A percentile compares a stretch with the other conserved stretches of the same genome.
These are phyloP conservation scores for Subacronicta megacephala DNA, from an alignment of 2,888 invertebrate species.

Conservation along the genomic window DNA sequence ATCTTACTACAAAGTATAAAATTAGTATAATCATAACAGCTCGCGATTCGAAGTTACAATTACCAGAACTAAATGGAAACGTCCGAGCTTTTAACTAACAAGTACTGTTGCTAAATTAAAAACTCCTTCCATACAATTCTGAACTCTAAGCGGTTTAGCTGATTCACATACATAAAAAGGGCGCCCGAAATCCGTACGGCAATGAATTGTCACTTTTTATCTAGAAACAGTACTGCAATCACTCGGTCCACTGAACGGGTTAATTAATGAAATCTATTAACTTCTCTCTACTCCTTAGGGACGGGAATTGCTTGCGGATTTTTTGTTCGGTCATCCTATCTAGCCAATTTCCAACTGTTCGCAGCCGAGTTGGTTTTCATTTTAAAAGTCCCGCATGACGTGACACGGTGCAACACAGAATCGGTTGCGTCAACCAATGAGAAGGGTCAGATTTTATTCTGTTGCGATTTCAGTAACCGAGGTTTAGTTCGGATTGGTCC, in stretches of 20 bases:
- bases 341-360: conserved; percentile 71
- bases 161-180: conserved; percentile 69
- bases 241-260: conserved; percentile 88
- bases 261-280: conserved; percentile 90
- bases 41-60: neutral
- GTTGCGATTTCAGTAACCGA: conserved; percentile 49
- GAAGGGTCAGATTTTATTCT: conserved; percentile 52
- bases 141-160: conserved; percentile 65
- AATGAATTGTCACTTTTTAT: conserved; percentile 83
- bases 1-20: too few relatives aligned
- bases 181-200: conserved; percentile 72
- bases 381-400: conserved; percentile 44
- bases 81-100: conserved; percentile 3
- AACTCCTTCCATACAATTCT: conserved; percentile 34
- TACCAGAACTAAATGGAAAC: conserved; percentile 8
- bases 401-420: conserved; percentile 50
- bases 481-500: conserved; percentile 48
- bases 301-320: conserved; percentile 72
- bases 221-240: conserved; percentile 84
- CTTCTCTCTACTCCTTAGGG: conserved; percentile 82
- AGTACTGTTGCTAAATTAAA: conserved; percentile 19
- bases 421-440: conserved; percentile 27
- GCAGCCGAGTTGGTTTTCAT: conserved; percentile 54
- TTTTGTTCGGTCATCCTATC: conserved; percentile 80
- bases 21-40: neutral